Evolutionary conservation across 2,888 invertebrate species (phyloP).

Genomic region (Fragum whitleyi): DNA sequence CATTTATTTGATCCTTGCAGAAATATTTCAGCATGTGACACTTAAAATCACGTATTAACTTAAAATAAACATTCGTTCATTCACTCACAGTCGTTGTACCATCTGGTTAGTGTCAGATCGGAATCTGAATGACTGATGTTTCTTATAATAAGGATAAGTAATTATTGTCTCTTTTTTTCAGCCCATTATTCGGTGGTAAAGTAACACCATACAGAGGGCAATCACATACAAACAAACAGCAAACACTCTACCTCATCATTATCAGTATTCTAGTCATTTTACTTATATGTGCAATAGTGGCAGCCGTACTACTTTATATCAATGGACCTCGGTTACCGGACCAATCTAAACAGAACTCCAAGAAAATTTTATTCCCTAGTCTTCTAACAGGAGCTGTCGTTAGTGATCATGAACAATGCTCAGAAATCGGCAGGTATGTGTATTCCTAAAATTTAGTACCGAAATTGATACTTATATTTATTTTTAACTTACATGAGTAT

Average conservation of each 20-base stretch:
- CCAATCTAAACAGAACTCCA: neutral
- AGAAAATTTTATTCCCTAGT: neutral
- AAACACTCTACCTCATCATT: constrained; percentile 29
- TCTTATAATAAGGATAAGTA: too few relatives aligned
- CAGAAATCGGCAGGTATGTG: constrained; percentile 71
- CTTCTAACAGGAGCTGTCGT: constrained; percentile 67
- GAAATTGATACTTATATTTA: neutral
- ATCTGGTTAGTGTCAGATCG: too few relatives aligned
- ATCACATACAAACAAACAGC: constrained; percentile 27
- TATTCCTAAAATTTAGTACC: neutral
- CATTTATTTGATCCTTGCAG: too few relatives aligned
- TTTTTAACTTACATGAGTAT: neutral
- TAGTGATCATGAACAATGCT: constrained; percentile 71
- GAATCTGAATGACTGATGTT: too few relatives aligned
- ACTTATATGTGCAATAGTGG: constrained; percentile 46
- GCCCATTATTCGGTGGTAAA: constrained; percentile 49
- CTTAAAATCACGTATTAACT: too few relatives aligned
- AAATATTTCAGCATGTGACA: too few relatives aligned
- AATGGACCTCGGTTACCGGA: neutral
- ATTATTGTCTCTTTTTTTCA: constrained; percentile 37
- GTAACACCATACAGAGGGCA: constrained; percentile 25
- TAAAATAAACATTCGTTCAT: too few relatives aligned
- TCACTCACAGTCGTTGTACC: too few relatives aligned
- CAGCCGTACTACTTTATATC: constrained; percentile 43
- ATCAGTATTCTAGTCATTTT: constrained; percentile 38